phyloP scores from a whole-genome alignment of 2,888 invertebrate species.

The Nymphalis c-album region DNA sequence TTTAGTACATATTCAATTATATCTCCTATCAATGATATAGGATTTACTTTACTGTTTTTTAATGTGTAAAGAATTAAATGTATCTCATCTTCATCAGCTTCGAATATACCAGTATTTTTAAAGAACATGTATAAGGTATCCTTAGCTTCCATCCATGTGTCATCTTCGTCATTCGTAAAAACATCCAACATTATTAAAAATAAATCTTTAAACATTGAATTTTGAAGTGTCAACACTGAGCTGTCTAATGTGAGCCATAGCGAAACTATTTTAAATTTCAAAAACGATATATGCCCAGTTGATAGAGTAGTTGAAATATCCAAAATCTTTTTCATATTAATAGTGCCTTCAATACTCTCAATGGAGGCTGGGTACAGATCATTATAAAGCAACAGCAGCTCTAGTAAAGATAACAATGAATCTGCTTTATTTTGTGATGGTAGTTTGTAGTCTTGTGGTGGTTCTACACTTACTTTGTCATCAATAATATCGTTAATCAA shows the following conservation, averaged over 20 bases:
- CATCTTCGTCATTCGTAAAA: constrained; percentile 63
- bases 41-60: constrained; percentile 60
- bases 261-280: constrained; percentile 75
- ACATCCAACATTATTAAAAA: constrained; percentile 81
- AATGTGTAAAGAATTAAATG: constrained; percentile 84
- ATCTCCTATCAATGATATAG: constrained; percentile 61
- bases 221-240: constrained; percentile 75
- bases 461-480: constrained; percentile 43
- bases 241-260: constrained; percentile 73
- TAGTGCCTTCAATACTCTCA: constrained; percentile 70
- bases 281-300: constrained; percentile 53
- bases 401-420: constrained; percentile 61
- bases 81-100: constrained; percentile 83
- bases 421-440: constrained; percentile 59
- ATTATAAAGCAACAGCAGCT: constrained; percentile 68
- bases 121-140: constrained; percentile 81
- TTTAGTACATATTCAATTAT: constrained; percentile 64
- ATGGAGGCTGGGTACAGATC: constrained; percentile 70
- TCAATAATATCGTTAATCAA: constrained; percentile 61
- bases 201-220: constrained; percentile 78
- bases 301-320: constrained; percentile 59
- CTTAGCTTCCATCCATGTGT: constrained; percentile 77
- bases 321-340: constrained; percentile 70
- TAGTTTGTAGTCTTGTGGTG: constrained; percentile 58
- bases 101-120: constrained; percentile 84